These are phyloP conservation scores for Yponomeuta sedellus DNA, from an alignment of 2,888 invertebrate genomes.

Conservation along the genomic window DNA sequence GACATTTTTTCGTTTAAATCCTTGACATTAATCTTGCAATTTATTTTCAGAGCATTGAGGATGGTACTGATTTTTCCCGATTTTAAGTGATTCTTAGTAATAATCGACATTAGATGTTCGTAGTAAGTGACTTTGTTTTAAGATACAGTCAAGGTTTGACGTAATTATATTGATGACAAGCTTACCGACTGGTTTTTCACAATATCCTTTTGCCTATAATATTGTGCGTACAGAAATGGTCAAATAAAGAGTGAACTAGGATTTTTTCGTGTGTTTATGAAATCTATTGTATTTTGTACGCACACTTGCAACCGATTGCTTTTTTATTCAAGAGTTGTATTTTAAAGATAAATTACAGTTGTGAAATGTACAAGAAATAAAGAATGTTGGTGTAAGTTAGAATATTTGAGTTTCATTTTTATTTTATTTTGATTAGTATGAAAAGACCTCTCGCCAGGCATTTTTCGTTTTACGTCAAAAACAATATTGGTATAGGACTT, in stretches of 20 bases:
- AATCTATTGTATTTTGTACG: background rate
- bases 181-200: constrained; percentile 14
- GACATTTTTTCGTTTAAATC: constrained; percentile 11
- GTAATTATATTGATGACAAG: background rate
- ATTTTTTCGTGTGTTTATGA: constrained; percentile 11
- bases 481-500: background rate
- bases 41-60: constrained; percentile 37
- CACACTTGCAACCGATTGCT: constrained; percentile 11
- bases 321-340: constrained; percentile 44
- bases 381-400: constrained; percentile 61
- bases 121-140: constrained; percentile 35
- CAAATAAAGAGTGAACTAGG: constrained; percentile 9
- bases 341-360: constrained; percentile 39
- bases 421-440: constrained; percentile 19
- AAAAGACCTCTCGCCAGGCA: background rate
- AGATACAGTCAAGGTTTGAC: constrained; percentile 17
- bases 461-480: background rate
- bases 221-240: constrained; percentile 17
- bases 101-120: constrained; percentile 44
- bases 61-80: constrained; percentile 41
- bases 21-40: constrained; percentile 13
- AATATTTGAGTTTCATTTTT: constrained; percentile 59
- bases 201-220: constrained; percentile 22
- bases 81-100: constrained; percentile 38
- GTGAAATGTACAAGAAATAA: constrained; percentile 71